phyloP scores from a whole-genome alignment of 2,888 invertebrate genomes.

The Monochamus alternatus region DNA sequence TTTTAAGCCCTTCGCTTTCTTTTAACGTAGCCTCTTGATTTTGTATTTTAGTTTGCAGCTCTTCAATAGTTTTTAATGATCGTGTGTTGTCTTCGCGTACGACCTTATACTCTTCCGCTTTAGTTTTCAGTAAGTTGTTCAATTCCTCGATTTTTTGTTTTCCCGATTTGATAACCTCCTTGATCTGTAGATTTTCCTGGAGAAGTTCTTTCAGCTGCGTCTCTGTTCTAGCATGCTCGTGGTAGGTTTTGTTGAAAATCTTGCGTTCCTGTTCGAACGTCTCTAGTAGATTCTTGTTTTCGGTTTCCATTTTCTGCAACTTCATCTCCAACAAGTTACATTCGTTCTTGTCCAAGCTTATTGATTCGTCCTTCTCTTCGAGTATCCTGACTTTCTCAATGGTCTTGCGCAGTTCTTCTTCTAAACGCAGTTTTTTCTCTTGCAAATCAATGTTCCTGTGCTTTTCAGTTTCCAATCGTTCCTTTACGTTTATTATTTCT shows the following conservation, averaged over 20 bases:
- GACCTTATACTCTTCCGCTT: constrained; percentile 19
- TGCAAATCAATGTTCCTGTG: constrained; percentile 27
- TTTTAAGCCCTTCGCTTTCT: constrained; percentile 3
- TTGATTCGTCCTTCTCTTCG: constrained; percentile 51
- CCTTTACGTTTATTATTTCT: constrained; percentile 31
- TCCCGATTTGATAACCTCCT: constrained; percentile 17
- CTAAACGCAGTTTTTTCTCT: constrained; percentile 47
- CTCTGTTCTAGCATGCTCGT: constrained; percentile 35
- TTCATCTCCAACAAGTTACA: constrained; percentile 53
- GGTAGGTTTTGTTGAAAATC: constrained; percentile 40
- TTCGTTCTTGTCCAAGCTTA: constrained; percentile 50
- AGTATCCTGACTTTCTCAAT: constrained; percentile 47
- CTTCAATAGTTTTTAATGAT: constrained; percentile 25
- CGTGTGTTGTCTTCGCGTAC: constrained; percentile 11
- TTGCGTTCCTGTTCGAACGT: constrained; percentile 53
- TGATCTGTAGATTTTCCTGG: constrained; percentile 42
- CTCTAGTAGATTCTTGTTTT: constrained; percentile 49
- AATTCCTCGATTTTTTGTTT: constrained; percentile 27
- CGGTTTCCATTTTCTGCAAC: constrained; percentile 54
- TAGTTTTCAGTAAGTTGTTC: constrained; percentile 14
- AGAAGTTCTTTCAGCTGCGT: constrained; percentile 40
- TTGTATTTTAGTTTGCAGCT: constrained; percentile 30
- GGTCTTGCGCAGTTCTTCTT: constrained; percentile 47
- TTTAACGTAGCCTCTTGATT: constrained; percentile 1
- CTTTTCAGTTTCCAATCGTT: constrained; percentile 40